Evolutionary conservation across 2,113 vertebrate genomes (phyloP), one percentile per base, ranked within the genome.

Genomic region (Tenrec ecaudatus): DNA sequence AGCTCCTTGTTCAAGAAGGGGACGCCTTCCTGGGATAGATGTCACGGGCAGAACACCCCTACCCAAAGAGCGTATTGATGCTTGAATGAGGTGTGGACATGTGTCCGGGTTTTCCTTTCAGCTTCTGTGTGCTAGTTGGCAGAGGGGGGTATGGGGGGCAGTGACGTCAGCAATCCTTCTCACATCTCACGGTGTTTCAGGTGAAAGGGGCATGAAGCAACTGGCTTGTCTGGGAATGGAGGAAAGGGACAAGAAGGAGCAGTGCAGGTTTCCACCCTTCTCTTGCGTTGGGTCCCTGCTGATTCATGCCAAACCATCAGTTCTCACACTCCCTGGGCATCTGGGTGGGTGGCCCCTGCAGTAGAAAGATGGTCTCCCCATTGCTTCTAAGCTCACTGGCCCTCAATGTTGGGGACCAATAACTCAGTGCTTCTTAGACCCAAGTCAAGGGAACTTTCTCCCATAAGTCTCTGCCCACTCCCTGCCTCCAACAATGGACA

Each of bases 381-480:
- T 64, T 40, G 57, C n/a, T 77, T 75, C 40, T 47, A 1, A 76
- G 57, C 57, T 58, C 58, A 36, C 16, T 12, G 1, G 3, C 31
- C 11, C 17, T 68, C 23, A 62, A 12, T 22, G 31, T 73, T 43
- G 33, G 23, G 23, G 2, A 25, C 58, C 17, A 31, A 11, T 57
- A 22, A 12, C 27, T 12, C 27, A 33, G 20, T 3, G 0, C n/a
- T 53, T n/a, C 88, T 73, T 75, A 83, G 57, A 83, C 20, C 2
- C 20, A 7, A n/a, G 25, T 22, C 16, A 47, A 82, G 27, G n/a
- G 29, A 2, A 7, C 2, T 5, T 1, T 14, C 0, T 57, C 57
- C 53, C 2, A 6, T 17, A 43, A 62, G 15, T 29, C 27, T 33
- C 20, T 4, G 19, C 68, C 36, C n/a, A 19, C 9, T 6, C 22